Conservation (phyloP, 2,113 vertebrate genomes). For the Orcinus orca region DNA sequence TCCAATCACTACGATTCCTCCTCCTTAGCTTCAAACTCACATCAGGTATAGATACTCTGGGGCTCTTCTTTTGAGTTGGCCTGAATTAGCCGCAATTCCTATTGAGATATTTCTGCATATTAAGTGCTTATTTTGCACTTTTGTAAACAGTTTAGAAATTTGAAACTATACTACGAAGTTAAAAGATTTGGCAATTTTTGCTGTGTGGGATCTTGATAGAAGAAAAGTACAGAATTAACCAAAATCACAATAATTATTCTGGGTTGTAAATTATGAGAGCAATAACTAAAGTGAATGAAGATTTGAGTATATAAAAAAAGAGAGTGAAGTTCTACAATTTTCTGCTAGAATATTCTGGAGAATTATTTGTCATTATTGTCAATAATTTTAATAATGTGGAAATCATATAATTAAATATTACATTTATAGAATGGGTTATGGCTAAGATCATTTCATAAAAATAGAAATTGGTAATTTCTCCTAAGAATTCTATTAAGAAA, state of each 20-base stretch:
- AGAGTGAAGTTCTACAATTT: neutral
- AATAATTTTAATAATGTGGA: neutral
- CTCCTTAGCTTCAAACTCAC: neutral
- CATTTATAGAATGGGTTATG: neutral
- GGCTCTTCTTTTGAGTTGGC: neutral
- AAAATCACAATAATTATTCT: neutral
- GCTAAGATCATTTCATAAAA: slow-evolving; percentile 15
- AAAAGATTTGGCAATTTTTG: neutral
- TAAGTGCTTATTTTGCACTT: neutral
- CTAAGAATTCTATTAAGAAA: slow-evolving; percentile 25
- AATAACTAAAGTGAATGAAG: neutral
- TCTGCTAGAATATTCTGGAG: neutral
- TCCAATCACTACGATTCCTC: neutral
- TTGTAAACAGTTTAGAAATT: neutral
- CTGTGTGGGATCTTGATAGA: neutral
- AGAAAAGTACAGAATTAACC: neutral
- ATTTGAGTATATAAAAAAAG: neutral
- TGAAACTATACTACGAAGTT: neutral
- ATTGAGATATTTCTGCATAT: neutral
- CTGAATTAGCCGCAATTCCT: neutral
- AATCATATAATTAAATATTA: neutral
- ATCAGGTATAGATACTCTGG: neutral
- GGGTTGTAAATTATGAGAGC: neutral
- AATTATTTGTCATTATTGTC: slow-evolving; percentile 23
- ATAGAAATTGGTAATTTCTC: slow-evolving; percentile 5